phyloP scores from a whole-genome alignment of 1,140 invertebrate genomes.

The Meloidogyne floridensis region DNA sequence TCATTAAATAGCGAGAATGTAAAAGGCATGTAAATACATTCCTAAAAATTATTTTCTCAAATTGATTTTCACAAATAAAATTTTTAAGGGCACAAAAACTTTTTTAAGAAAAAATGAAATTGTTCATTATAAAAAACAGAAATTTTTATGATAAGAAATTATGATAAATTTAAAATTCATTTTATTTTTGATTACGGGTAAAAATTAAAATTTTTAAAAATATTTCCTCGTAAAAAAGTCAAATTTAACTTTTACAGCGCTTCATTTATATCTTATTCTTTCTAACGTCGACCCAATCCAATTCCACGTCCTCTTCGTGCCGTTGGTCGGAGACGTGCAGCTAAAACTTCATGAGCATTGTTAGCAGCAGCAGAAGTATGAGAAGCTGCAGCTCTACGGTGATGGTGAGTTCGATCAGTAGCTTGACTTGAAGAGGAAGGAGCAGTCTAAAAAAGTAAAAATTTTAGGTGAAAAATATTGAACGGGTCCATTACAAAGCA shows the following conservation, averaged over 20 bases:
- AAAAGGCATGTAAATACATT: no score
- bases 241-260: not conserved
- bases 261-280: not conserved
- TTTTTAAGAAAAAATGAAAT: not conserved
- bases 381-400: not conserved
- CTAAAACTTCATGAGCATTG: not conserved
- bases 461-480: not conserved
- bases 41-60: no score
- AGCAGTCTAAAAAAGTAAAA: not conserved
- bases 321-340: not conserved
- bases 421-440: not conserved
- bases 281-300: not conserved
- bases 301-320: not conserved
- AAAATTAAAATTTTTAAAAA: not conserved
- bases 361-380: not conserved
- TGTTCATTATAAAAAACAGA: not conserved
- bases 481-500: no score
- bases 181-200: not conserved
- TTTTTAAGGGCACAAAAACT: not conserved
- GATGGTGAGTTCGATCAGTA: not conserved
- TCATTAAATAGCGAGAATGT: no score
- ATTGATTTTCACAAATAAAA: no score
- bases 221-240: not conserved
- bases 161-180: no score
- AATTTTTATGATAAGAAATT: not conserved